These are phyloP conservation scores for Arge pagana DNA, from an alignment of 2,888 invertebrate genomes.

Conservation along the genomic window DNA sequence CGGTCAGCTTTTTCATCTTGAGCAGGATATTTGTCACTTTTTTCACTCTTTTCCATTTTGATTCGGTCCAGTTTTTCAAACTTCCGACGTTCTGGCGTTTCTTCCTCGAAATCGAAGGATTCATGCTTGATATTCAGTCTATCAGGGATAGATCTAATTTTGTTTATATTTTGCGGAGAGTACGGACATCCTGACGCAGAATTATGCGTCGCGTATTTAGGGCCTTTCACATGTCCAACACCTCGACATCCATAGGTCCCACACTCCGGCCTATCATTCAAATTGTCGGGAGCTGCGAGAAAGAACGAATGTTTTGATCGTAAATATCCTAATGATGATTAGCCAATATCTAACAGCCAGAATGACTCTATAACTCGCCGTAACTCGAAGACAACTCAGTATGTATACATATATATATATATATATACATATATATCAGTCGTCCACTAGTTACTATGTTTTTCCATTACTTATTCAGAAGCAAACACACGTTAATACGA, in stretches of 20 bases:
- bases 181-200: constrained; percentile 79
- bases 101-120: constrained; percentile 50
- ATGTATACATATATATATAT: too few relatives aligned
- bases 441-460: too few relatives aligned
- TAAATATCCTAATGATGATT: not conserved
- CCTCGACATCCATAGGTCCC: constrained; percentile 87
- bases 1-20: constrained; percentile 18
- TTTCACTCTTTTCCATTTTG: constrained; percentile 45
- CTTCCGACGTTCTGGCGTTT: constrained; percentile 43
- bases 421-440: too few relatives aligned
- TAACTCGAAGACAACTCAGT: too few relatives aligned
- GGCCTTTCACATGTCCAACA: constrained; percentile 83
- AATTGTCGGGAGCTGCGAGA: constrained; percentile 67
- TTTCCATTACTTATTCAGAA: too few relatives aligned
- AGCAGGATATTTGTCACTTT: constrained; percentile 15
- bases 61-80: constrained; percentile 48
- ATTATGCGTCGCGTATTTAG: constrained; percentile 74
- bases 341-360: too few relatives aligned
- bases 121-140: constrained; percentile 60
- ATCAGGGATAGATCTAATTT: constrained; percentile 59
- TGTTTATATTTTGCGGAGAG: constrained; percentile 63
- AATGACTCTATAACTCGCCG: too few relatives aligned
- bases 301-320: constrained; percentile 13
- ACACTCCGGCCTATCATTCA: constrained; percentile 69
- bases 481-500: too few relatives aligned